Evolutionary conservation across 2,113 vertebrate species (phyloP).

Genomic region (Periophthalmodon schlosseri): DNA sequence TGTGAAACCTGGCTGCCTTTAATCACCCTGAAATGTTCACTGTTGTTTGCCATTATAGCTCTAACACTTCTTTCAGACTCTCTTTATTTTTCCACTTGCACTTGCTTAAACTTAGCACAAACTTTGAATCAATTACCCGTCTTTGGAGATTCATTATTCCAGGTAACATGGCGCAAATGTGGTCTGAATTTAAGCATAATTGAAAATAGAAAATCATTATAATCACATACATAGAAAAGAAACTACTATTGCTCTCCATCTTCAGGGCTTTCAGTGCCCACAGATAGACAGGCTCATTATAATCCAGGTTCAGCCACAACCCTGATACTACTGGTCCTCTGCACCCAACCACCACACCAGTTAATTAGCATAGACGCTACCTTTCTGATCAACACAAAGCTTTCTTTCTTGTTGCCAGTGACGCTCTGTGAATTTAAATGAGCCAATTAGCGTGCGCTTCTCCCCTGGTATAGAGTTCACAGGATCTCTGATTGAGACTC

Average conservation of each 20-base stretch:
- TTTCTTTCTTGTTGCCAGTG: constrained; percentile 55
- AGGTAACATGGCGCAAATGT: constrained; percentile 27
- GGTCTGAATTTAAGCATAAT: constrained; percentile 23
- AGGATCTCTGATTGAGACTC: constrained; percentile 61
- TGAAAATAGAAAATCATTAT: constrained; percentile 26
- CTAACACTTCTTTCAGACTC: neutral
- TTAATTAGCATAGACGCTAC: constrained; percentile 71
- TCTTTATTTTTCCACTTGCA: neutral
- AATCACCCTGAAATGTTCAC: neutral
- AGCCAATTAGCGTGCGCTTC: constrained; percentile 66
- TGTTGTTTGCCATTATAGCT: too few relatives aligned
- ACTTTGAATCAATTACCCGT: constrained; percentile 22
- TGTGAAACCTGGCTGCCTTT: too few relatives aligned
- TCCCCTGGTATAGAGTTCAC: constrained; percentile 53
- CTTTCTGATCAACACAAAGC: constrained; percentile 74
- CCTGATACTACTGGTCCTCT: constrained; percentile 45
- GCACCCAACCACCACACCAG: constrained; percentile 59
- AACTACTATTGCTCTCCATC: constrained; percentile 20
- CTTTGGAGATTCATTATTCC: constrained; percentile 35
- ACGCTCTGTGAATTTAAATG: constrained; percentile 69
- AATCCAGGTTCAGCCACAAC: constrained; percentile 35
- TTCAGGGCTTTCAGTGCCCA: constrained; percentile 30
- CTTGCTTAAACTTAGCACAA: constrained; percentile 10
- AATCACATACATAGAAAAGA: constrained; percentile 31
- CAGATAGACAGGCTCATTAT: constrained; percentile 40